phyloP scores from a whole-genome alignment of 2,113 vertebrate species.

The Sprattus sprattus region DNA sequence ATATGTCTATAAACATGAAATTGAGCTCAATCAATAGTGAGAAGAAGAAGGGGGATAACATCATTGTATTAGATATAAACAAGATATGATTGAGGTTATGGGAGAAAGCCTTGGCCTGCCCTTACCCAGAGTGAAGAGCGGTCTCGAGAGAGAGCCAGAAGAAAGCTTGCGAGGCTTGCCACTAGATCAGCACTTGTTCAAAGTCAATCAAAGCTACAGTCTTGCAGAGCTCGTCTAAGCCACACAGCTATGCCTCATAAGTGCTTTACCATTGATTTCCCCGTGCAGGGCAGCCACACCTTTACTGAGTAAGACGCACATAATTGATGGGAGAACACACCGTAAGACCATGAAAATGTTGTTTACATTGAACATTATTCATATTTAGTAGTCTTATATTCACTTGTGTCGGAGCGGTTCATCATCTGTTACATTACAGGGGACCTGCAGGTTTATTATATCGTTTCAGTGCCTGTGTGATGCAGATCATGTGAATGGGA shows the following conservation, averaged over 20 bases:
- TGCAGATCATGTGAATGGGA: background rate
- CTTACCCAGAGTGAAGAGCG: slow-evolving; percentile 31
- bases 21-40: slow-evolving; percentile 37
- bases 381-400: slow-evolving; percentile 33
- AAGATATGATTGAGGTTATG: slow-evolving; percentile 19
- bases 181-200: slow-evolving; percentile 42
- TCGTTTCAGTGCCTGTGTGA: background rate
- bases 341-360: slow-evolving; percentile 24
- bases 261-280: slow-evolving; percentile 57
- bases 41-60: background rate
- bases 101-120: background rate
- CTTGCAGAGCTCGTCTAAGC: slow-evolving; percentile 41
- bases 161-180: slow-evolving; percentile 28
- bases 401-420: background rate
- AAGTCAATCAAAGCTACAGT: slow-evolving; percentile 45
- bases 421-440: background rate
- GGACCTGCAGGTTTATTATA: background rate
- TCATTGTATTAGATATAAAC: slow-evolving; percentile 31
- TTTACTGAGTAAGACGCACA: slow-evolving; percentile 27
- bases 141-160: slow-evolving; percentile 33
- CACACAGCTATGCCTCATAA: slow-evolving; percentile 41
- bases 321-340: slow-evolving; percentile 30
- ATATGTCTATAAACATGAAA: slow-evolving; percentile 52
- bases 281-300: slow-evolving; percentile 32
- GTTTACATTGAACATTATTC: slow-evolving; percentile 36